Evolutionary conservation across 1,140 invertebrate species (phyloP), one percentile per base, ranked within the genome.

Genomic region (Eumaeus atala): DNA sequence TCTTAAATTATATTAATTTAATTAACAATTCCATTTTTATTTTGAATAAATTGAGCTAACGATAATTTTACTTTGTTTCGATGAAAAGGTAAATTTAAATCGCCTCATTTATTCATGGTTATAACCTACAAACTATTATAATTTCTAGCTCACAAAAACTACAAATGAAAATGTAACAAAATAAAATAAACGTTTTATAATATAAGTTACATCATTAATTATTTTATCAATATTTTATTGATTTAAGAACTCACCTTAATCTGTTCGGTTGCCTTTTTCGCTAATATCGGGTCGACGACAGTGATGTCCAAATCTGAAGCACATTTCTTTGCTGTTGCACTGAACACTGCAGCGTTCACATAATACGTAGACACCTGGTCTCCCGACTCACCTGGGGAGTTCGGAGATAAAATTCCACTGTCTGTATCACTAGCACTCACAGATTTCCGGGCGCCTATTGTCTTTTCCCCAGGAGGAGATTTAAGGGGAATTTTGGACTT

Each of bases 401-500:
- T 85, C 1, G 89, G 89, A 16, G 89, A 90, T 21, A 90, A 75
- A 53, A 91, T 90, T 4, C 90, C 90, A 65, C 89, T 90, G 67
- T 91, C 90, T 8, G 88, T 87, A 68, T 91, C 90, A 62, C 89
- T 90, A 33, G 79, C 74, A 66, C 70, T 86, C n/a, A 75, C 74
- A 21, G 76, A 72, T 62, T 82, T 83, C 36, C 68, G 64, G 33
- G 57, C 58, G 8, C 61, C 49, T 37, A 66, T 49, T 11, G 71
- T 68, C 48, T 65, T 74, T 67, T 84, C 80, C 52, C 74, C 72
- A 14, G 63, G 53, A 8, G 78, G 77, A 6, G 81, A 79, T 62
- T 77, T 84, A 6, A 76, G 53, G 21, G 81, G 75, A 17, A 79
- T 73, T 47, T 61, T 72, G 6, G 80, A 84, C 58, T 77, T 83